These are phyloP conservation scores for Mionectes macconnelli DNA, from an alignment of 2,113 vertebrate species.

Conservation along the genomic window DNA sequence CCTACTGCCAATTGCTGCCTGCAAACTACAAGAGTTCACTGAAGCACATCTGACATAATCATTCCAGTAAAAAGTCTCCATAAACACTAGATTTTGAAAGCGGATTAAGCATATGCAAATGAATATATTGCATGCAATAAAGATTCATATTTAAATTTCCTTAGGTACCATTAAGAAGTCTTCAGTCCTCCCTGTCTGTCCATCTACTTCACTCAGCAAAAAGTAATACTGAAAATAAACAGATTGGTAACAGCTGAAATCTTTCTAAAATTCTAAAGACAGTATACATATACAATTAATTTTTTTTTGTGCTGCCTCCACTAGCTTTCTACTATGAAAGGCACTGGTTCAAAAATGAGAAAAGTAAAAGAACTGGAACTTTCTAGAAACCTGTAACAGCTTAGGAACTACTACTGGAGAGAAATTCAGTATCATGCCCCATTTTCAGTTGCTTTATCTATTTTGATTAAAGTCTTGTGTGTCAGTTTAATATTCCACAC, in stretches of 20 bases:
- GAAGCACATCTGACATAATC: conserved; percentile 70
- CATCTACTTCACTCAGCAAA: background rate
- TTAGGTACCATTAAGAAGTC: conserved; percentile 26
- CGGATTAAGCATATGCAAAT: conserved; percentile 61
- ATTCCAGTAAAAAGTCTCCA: conserved; percentile 50
- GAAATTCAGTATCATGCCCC: background rate
- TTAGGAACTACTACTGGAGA: background rate
- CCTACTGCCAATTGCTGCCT: conserved; percentile 59
- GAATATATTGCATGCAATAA: background rate
- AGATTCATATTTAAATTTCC: conserved; percentile 54
- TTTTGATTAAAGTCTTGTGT: background rate
- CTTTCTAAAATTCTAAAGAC: background rate
- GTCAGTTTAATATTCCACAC: background rate
- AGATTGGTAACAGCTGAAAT: background rate
- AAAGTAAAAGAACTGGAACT: background rate
- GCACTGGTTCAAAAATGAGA: background rate
- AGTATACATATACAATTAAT: background rate
- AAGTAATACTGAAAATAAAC: background rate
- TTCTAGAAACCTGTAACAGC: background rate
- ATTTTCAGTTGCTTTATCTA: background rate
- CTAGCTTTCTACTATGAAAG: background rate
- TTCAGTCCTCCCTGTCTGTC: background rate
- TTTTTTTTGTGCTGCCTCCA: background rate
- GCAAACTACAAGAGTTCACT: conserved; percentile 62
- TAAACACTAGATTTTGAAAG: conserved; percentile 66